Conservation (phyloP, 2,113 vertebrate species). For the Vicugna pacos region DNA sequence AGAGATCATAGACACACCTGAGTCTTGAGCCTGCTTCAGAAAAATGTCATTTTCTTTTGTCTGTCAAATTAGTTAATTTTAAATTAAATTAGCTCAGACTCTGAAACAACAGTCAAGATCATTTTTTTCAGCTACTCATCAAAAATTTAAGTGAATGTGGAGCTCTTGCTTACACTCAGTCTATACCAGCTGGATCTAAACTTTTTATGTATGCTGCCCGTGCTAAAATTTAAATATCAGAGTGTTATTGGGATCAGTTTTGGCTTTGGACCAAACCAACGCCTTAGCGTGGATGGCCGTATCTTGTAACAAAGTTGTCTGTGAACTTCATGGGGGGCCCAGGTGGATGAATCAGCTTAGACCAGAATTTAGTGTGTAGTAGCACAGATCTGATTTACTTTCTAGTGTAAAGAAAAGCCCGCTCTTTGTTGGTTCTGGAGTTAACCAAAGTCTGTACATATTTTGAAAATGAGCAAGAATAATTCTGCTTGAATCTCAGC, state of each 20-base stretch:
- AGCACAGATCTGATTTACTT: constrained; percentile 6
- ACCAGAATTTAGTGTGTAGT: not conserved
- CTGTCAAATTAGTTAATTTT: not conserved
- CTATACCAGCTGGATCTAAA: not conserved
- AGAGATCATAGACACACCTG: not conserved
- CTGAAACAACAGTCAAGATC: not conserved
- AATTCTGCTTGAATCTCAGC: not conserved
- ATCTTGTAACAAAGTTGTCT: not conserved
- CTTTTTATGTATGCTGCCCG: not conserved
- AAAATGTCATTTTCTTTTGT: not conserved
- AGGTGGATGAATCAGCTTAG: not conserved
- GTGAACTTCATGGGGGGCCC: not conserved
- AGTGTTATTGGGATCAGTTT: not conserved
- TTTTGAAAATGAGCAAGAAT: not conserved
- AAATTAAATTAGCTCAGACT: not conserved
- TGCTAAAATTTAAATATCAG: not conserved
- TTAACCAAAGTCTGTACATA: not conserved
- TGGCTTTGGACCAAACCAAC: not conserved
- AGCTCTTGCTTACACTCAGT: not conserved
- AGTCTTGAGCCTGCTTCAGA: not conserved
- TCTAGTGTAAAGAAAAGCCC: not conserved
- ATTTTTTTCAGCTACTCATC: not conserved
- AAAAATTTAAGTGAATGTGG: not conserved
- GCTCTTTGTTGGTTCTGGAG: not conserved
- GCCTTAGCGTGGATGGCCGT: not conserved